Evolutionary conservation across 2,797 vertebrate genomes (phyloP).

Genomic region (Remorina albescens): DNA sequence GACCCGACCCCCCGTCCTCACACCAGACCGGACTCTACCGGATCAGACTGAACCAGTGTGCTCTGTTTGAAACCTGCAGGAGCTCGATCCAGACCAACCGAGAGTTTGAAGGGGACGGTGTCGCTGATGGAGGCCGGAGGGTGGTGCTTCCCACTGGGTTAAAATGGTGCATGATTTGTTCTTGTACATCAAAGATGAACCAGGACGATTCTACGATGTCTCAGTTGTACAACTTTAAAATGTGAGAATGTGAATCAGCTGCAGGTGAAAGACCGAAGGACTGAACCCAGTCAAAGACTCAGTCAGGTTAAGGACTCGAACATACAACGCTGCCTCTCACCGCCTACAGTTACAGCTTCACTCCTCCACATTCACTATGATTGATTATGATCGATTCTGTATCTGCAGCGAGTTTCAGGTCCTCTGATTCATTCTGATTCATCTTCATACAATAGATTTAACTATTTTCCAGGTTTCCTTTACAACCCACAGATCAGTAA

Average conservation of each 20-base stretch:
- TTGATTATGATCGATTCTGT: neutral
- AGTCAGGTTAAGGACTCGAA: neutral
- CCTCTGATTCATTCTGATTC: neutral
- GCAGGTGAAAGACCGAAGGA: neutral
- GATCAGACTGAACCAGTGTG: neutral
- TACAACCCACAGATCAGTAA: neutral
- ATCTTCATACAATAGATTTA: neutral
- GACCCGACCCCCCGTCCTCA: constrained; percentile 1
- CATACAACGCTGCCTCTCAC: no score
- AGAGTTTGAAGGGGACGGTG: neutral
- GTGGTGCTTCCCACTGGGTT: neutral
- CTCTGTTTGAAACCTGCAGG: neutral
- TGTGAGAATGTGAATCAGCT: neutral
- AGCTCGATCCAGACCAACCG: constrained; percentile 4
- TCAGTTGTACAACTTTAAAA: neutral
- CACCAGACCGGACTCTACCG: constrained; percentile 6
- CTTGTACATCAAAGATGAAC: constrained; percentile 14
- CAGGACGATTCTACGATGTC: neutral
- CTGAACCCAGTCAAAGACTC: no score
- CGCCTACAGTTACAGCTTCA: no score
- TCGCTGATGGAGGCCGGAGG: neutral
- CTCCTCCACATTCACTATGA: no score
- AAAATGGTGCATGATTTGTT: constrained; percentile 31
- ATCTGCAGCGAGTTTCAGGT: neutral
- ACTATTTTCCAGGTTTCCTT: neutral